Base-by-base conservation (phyloP, 2,797 vertebrate genomes). In the Betta splendens region DNA sequence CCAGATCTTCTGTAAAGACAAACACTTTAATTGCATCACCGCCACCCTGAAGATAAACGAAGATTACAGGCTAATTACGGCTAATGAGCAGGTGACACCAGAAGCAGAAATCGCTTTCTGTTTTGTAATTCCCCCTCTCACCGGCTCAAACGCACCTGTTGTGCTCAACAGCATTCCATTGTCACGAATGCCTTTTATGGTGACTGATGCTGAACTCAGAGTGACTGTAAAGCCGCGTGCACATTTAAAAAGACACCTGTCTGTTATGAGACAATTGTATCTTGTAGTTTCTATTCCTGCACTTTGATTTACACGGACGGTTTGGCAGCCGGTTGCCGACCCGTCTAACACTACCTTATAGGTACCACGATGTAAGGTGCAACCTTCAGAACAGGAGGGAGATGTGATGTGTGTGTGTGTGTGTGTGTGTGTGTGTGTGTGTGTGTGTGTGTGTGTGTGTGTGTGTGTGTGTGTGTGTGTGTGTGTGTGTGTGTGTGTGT, bases 341-440 rank as follows among this genome's bases (percentile, higher is more conserved):
- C 73, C 79, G 81, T 81, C 78, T 61, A 53, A 76, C 74, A 65
- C 79, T 85, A 87, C 77, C 85, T 85, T 75, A 77, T 82, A 83
- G 84, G 87, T 90, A 87, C 87, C 75, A 53, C 61, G 10, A 64
- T 67, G 64, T 81, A 31, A 72, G 73, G 64, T 64, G 74, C 64
- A 77, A 64, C 73, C 64, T 64, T 65, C 49, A 50, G 28, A 65
- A 42, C 45, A 61, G 56, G 56, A 23, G 53, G 64, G 57, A 40
- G 62, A 46, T 49, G 9, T 15, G 36, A 64, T 50, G 47, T 17
- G 23, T 44, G 47, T 13, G 69, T 43, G 58, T 50, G 47, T 31
- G 28, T 36, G 35, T 35, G 33, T 32, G 31, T 32, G 31, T 35
- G 56, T 13, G 43, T 56, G 44, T 16, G 61, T 49, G 58, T 17